Evolutionary conservation across 2,888 invertebrate genomes (phyloP).

Genomic region (Quadriops clusia): DNA sequence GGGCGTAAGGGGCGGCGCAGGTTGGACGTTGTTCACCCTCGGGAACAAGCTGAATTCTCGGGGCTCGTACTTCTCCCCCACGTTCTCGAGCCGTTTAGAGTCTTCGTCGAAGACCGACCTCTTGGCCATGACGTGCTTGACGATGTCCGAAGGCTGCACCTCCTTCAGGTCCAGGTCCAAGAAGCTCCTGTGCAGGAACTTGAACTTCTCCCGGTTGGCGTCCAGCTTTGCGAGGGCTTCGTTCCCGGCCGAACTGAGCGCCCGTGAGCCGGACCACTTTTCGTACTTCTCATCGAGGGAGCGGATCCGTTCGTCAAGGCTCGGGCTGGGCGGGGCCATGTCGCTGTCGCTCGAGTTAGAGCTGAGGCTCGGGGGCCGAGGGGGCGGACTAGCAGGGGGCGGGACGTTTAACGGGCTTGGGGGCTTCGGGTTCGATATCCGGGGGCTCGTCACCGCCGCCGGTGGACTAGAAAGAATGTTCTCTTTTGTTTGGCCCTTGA

Average conservation of each 20-base stretch:
- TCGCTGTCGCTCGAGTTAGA: constrained; percentile 64
- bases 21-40: constrained; percentile 21
- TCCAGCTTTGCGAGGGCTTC: constrained; percentile 42
- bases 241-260: constrained; percentile 40
- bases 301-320: constrained; percentile 82
- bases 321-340: constrained; percentile 56
- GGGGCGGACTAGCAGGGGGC: constrained; percentile 50
- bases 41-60: constrained; percentile 40
- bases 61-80: constrained; percentile 70
- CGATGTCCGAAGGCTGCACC: constrained; percentile 84
- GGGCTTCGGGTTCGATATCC: constrained; percentile 35
- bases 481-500: constrained; percentile 32
- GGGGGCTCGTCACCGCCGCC: constrained; percentile 41
- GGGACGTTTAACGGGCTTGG: constrained; percentile 36
- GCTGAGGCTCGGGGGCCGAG: constrained; percentile 62
- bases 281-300: constrained; percentile 89
- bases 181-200: constrained; percentile 59
- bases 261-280: constrained; percentile 67
- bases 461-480: constrained; percentile 30
- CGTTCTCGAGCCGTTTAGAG: constrained; percentile 80
- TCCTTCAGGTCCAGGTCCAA: constrained; percentile 69
- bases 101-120: constrained; percentile 95
- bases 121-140: constrained; percentile 82
- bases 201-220: constrained; percentile 44
- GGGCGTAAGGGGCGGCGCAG: constrained; percentile 18